Evolutionary conservation across 92 coral and sea anemone species (phyloP).

Genomic region (Zoanthus sociatus): DNA sequence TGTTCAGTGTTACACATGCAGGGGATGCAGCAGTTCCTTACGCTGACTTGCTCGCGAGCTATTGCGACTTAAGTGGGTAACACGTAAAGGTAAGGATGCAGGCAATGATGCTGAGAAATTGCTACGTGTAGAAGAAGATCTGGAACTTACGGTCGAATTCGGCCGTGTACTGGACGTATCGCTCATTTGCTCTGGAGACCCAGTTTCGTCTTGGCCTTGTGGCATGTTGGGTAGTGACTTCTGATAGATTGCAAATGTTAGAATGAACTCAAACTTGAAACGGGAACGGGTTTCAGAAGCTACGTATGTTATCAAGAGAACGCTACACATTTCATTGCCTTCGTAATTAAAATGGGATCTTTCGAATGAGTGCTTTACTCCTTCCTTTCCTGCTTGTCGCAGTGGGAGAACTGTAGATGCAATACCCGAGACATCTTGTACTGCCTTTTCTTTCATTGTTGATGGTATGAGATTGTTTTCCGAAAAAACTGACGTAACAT

Average conservation of each 20-base stretch:
- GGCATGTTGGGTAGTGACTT: not conserved
- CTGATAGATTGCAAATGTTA: constrained; percentile 19
- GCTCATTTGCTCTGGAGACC: not conserved
- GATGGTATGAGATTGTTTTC: not conserved
- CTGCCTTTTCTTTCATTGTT: not conserved
- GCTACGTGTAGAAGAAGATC: not conserved
- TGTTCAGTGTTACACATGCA: too few relatives aligned
- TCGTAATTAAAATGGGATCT: not conserved
- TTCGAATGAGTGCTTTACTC: not conserved
- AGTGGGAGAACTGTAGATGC: not conserved
- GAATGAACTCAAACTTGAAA: not conserved
- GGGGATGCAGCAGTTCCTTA: too few relatives aligned
- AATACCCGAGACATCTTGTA: not conserved
- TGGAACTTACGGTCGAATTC: not conserved
- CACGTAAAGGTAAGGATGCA: too few relatives aligned
- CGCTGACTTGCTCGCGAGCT: not conserved
- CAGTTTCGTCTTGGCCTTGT: not conserved
- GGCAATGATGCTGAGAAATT: not conserved
- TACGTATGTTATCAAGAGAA: constrained; percentile 10
- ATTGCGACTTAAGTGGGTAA: not conserved
- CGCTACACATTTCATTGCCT: not conserved
- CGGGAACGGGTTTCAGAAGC: not conserved
- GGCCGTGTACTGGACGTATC: not conserved
- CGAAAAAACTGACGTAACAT: not conserved
- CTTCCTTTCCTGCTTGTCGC: not conserved